Conservation (phyloP, 2,888 invertebrate species). For the Euproctis similis region DNA sequence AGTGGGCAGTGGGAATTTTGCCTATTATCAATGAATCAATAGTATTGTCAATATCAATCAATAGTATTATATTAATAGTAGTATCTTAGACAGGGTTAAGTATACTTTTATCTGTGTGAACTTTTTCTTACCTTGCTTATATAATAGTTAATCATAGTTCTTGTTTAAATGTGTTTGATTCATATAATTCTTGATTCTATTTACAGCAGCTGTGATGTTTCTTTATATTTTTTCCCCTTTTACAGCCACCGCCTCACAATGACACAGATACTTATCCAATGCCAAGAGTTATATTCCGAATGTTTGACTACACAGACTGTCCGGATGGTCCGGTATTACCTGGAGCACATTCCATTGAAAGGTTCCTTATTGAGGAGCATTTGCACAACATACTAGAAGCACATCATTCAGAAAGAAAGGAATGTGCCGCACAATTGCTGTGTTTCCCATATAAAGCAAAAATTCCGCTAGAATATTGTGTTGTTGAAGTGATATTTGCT, state of each 20-base stretch:
- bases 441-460: constrained; percentile 95
- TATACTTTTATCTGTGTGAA: no score
- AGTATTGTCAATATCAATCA: no score
- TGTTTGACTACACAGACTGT: constrained; percentile 99
- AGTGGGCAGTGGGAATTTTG: no score
- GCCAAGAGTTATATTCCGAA: constrained; percentile 94
- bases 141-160: no score
- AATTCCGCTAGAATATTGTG: constrained; percentile 97
- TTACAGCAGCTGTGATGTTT: no score
- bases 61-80: no score
- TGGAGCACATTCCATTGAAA: constrained; percentile 96
- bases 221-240: constrained; percentile 10
- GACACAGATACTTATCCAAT: constrained; percentile 93
- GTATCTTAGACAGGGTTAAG: no score
- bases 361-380: constrained; percentile 98
- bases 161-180: no score
- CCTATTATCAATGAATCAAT: no score
- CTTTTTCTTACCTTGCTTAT: no score
- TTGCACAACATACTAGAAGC: constrained; percentile 94
- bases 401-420: constrained; percentile 91
- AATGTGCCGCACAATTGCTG: constrained; percentile 93
- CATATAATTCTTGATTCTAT: no score
- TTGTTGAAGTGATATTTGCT: constrained; percentile 97
- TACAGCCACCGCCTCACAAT: constrained; percentile 92
- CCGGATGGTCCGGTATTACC: constrained; percentile 95